A percentile compares a stretch with the other conserved stretches of the same genome.
These are phyloP conservation scores for Labeo catla DNA, from an alignment of 2,113 vertebrate genomes.

Conservation along the genomic window DNA sequence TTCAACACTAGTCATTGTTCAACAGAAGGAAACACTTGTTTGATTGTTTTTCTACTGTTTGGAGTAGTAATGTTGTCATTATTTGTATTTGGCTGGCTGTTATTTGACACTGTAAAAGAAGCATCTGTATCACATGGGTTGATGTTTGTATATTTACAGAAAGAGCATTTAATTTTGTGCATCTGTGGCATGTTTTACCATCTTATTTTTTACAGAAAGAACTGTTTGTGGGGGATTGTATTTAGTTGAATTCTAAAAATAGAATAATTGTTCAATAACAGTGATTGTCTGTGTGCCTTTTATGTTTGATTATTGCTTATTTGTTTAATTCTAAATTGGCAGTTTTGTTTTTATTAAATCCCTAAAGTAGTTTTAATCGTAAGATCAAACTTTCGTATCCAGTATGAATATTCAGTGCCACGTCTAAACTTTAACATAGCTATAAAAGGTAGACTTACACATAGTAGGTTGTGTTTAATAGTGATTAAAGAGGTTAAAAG, in stretches of 20 bases:
- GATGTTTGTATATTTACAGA: neutral
- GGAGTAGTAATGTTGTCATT: neutral
- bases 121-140: neutral
- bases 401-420: neutral
- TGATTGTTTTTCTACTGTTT: neutral
- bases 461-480: neutral
- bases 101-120: slow-evolving; percentile 20
- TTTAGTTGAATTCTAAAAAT: neutral
- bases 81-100: slow-evolving; percentile 27
- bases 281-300: neutral
- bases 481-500: neutral
- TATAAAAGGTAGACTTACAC: neutral
- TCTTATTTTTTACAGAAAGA: slow-evolving; percentile 5
- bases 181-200: slow-evolving; percentile 6
- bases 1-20: slow-evolving; percentile 18
- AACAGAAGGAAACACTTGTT: neutral
- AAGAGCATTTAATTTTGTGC: neutral
- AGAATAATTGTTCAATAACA: neutral
- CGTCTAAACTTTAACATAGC: neutral
- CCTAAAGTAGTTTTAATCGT: neutral
- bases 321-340: neutral
- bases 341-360: neutral
- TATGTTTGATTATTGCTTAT: neutral
- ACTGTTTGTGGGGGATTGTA: neutral
- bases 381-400: neutral